phyloP scores from a whole-genome alignment of 2,113 vertebrate species.

The Pterophyllum scalare region DNA sequence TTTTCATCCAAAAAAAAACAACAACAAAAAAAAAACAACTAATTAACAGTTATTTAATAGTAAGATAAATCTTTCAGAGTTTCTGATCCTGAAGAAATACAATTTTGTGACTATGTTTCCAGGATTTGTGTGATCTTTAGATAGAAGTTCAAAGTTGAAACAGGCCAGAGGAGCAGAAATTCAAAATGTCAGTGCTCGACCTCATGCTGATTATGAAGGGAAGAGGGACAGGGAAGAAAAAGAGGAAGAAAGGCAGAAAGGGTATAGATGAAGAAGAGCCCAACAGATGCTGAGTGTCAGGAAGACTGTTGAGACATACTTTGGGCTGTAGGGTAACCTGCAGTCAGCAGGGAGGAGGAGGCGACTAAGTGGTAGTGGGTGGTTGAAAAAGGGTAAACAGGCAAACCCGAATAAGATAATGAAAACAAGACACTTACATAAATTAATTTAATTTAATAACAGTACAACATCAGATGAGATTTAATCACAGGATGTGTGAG shows the following conservation, averaged over 20 bases:
- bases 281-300: conserved; percentile 26
- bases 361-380: neutral
- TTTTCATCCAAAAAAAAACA: neutral
- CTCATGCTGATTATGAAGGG: conserved; percentile 8
- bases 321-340: conserved; percentile 30
- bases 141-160: neutral
- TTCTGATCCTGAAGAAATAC: neutral
- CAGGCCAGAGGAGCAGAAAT: neutral
- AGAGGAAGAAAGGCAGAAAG: neutral
- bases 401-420: neutral
- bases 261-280: neutral
- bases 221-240: neutral
- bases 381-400: neutral
- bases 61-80: neutral
- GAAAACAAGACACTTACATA: neutral
- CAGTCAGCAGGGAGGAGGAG: conserved; percentile 39
- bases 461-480: neutral
- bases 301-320: conserved; percentile 19
- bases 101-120: neutral
- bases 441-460: neutral
- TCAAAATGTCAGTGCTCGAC: neutral
- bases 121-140: too few species aligned
- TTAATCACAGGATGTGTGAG: conserved; percentile 2
- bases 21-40: too few species aligned
- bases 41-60: neutral